Evolutionary conservation across 2,113 vertebrate species (phyloP), one percentile per base, ranked within the genome.

Genomic region (Stegostoma tigrinum): DNA sequence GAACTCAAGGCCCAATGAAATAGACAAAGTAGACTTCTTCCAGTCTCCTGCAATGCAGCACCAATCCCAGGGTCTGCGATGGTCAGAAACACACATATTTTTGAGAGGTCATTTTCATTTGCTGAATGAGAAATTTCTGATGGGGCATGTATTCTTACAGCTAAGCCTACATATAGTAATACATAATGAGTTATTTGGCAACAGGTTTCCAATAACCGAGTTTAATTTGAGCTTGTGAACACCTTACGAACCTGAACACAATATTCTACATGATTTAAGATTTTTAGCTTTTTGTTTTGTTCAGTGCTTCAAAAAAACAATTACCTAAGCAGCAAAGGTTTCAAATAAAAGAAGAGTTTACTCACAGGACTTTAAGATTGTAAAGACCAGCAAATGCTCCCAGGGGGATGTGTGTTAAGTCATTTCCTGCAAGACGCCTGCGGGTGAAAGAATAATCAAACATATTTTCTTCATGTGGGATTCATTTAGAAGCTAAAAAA

Each of bases 361-460:
- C 99, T 99, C 97, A 99, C 99, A 99, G 98, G 95, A 99, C 98
- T 98, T 98, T 99, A 96, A 99, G 99, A 97, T 98, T 98, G 97
- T 97, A 98, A 97, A 99, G 98, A 96, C 99, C 99, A 24, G 97
- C 95, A 97, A 99, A 99, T 2, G 98, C 98, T 98, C 98, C 98
- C 97, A 98, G 98, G 97, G 99, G 98, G 96, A 99, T 98, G 97
- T 98, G 97, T 96, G 97, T 98, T 97, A 99, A 97, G 96, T 98
- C 97, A 95, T 99, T 99, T 98, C 99, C 99, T 95, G 99, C 98
- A 97, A 99, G 98, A 97, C 99, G 98, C 96, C 98, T 99, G 98
- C 96, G 97, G 96, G 97, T 97, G 98, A 85, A 96, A 97, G 96
- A 96, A 97, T 96, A 96, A 95, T 64, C 94, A 68, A 93, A 96